Base-by-base conservation (phyloP, 2,797 vertebrate species). In the Gouania willdenowi region DNA sequence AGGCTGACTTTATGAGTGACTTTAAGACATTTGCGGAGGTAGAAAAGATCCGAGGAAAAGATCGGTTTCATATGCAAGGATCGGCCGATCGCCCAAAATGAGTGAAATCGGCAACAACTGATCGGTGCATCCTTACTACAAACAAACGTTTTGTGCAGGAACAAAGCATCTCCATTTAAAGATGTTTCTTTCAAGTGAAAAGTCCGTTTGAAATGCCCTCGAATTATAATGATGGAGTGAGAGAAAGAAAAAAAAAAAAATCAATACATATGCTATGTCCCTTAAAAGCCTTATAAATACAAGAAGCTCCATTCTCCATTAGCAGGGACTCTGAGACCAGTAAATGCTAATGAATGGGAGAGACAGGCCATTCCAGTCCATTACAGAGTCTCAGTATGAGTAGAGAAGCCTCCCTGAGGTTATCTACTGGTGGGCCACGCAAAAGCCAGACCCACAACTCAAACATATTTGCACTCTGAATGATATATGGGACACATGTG, bases 261-360 rank as follows among this genome's bases (percentile, higher is more conserved):
- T 88, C 84, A 86, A 89, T 90, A 85, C 73, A 87, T 84, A 87
- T 75, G 81, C 67, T 75, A 88, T 86, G 83, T 64, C 78, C 82
- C 83, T 84, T 88, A 87, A 89, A 89, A 91, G 89, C 87, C 84
- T 89, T 87, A 86, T 88, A 88, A 89, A 87, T 88, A 87, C 85
- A 85, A 86, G 82, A 83, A 78, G 73, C 81, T 78, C n/a, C n/a
- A 85, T 85, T 81, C 76, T 85, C 86, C 87, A 89, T 89, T 90
- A 91, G 86, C 60, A 72, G 80, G 78, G 75, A 82, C 82, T 83
- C 70, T 59, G 81, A 83, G 79, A 86, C 77, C 81, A 87, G 82
- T 79, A 84, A 88, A 91, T 87, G 85, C 81, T 89, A 91, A 89
- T 90, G 82, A 88, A 84, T 77, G 78, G 77, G 71, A 68, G 64